These are phyloP conservation scores for Ophiodon elongatus DNA, from an alignment of 2,113 vertebrate genomes.

Conservation along the genomic window DNA sequence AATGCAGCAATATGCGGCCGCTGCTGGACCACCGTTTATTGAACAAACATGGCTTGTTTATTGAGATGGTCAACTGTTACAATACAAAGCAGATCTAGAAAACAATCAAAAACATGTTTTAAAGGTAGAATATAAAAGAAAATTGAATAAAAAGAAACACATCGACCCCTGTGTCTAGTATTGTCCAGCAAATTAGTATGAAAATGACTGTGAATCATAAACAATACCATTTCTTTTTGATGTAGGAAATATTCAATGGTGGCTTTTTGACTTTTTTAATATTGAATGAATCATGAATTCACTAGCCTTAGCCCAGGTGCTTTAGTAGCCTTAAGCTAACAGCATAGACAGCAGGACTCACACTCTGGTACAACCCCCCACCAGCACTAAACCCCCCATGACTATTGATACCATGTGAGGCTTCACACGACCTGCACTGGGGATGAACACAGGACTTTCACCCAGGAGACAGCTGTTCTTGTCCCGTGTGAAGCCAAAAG, in stretches of 20 bases:
- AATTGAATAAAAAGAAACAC: too few species aligned
- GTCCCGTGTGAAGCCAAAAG: not conserved
- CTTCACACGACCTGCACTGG: not conserved
- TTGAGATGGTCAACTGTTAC: not conserved
- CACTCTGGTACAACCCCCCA: too few species aligned
- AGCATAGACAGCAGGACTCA: too few species aligned
- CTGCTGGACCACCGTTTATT: not conserved
- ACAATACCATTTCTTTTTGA: too few species aligned
- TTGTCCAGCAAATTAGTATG: not conserved
- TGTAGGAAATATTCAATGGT: too few species aligned
- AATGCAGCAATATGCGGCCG: not conserved
- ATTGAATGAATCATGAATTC: too few species aligned
- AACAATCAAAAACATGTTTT: not conserved
- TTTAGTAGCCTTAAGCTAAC: too few species aligned
- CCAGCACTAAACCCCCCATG: too few species aligned
- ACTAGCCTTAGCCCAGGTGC: too few species aligned
- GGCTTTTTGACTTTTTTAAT: too few species aligned
- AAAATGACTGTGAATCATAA: too few species aligned
- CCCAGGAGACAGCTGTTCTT: not conserved
- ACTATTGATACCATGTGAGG: not conserved
- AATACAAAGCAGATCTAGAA: not conserved
- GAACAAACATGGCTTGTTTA: not conserved
- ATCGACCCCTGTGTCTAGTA: not conserved
- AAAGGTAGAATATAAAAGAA: not conserved
- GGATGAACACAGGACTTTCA: not conserved